Base-by-base conservation (phyloP, 2,797 vertebrate species). In the Lutjanus campechanus region DNA sequence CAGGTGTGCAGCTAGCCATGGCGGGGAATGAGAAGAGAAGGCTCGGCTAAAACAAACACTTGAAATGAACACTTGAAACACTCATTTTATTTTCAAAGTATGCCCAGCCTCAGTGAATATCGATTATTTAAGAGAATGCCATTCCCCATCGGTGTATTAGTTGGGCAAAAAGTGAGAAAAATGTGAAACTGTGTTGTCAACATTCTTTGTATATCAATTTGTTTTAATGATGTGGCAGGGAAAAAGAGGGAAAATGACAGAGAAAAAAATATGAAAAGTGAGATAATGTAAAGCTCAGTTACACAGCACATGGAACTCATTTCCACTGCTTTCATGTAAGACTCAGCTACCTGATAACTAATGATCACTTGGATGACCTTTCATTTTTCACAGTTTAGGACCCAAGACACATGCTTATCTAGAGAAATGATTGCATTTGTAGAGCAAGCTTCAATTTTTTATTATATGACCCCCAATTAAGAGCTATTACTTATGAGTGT, bases 1-100 rank as follows among this genome's bases (percentile, higher is more conserved):
- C 87, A 91, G 89, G 88, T 89, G 90, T 77, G 83, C 83, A 54
- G 79, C 77, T 81, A 68, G 63, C 79, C 84, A 71, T 81, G 80
- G 47, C 10, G 0, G 41, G 41, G 44, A 77, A 79, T 61, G 73
- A 82, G 60, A 79, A 46, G 62, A 64, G 68, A 73, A 75, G 64
- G 40, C 72, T 54, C 15, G 64, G 73, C 77, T 85, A 54, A 84
- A 80, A 58, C 76, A 90, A 90, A 88, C 81, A 70, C 55, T 79
- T 25, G 60, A 82, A 76, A 81, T 73, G 17, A 85, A 77, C 63
- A 47, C 36, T 73, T 40, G 2, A 63, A 84, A 61, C 10, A 16
- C 68, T 73, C 36, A 43, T 60, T 60, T 76, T 79, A 53, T 69
- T 77, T 36, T 36, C 19, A 49, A 50, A 46, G 20, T 61, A 60